Evolutionary conservation across 2,888 invertebrate genomes (phyloP).

Genomic region (Perdita meconis): DNA sequence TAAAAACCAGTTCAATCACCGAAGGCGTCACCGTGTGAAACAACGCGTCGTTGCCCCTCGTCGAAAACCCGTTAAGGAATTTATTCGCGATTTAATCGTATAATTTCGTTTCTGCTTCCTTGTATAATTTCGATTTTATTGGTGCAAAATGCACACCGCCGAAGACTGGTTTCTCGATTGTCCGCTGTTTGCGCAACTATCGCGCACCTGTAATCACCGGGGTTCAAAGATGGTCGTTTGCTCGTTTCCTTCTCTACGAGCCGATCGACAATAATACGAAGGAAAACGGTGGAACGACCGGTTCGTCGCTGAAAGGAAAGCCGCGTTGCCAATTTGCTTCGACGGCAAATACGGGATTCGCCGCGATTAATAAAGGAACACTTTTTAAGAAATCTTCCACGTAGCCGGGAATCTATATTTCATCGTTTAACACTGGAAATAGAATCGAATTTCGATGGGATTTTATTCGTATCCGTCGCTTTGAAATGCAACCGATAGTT

Average conservation of each 20-base stretch:
- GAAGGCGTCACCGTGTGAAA: background rate
- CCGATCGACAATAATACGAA: conserved; percentile 18
- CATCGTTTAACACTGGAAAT: no score
- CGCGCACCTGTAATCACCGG: conserved; percentile 25
- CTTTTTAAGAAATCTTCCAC: no score
- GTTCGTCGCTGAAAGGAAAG: no score
- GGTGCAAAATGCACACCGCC: background rate
- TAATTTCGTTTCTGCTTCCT: background rate
- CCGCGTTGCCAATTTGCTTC: no score
- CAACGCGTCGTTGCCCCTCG: conserved; percentile 1
- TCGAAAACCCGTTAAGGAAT: background rate
- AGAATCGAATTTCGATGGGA: no score
- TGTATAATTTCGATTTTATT: conserved; percentile 13
- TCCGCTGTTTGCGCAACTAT: conserved; percentile 13
- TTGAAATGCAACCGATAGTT: no score
- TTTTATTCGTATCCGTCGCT: no score
- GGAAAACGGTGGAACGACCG: background rate
- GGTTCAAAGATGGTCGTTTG: conserved; percentile 39
- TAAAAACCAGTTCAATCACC: conserved; percentile 6
- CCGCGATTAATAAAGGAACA: no score
- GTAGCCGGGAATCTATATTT: no score
- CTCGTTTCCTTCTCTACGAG: conserved; percentile 33
- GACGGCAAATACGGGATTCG: no score
- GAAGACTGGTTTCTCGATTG: conserved; percentile 42
- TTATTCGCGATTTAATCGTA: conserved; percentile 24